Evolutionary conservation across 1,140 invertebrate species (phyloP).

Genomic region (Solenopsis invicta): DNA sequence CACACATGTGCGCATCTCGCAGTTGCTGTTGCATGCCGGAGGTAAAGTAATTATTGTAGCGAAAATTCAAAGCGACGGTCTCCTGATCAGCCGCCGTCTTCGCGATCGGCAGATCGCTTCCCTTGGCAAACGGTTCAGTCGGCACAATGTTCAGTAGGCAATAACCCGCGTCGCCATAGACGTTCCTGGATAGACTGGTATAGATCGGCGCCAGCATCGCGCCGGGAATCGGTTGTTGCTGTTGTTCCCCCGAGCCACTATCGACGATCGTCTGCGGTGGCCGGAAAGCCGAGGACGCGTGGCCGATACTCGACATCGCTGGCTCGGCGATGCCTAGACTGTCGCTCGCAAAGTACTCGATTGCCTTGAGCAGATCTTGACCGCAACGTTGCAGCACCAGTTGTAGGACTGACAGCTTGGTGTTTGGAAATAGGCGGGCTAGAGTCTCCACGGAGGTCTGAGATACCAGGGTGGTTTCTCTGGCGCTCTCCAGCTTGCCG

Average conservation of each 20-base stretch:
- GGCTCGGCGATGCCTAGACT: slow-evolving; percentile 72
- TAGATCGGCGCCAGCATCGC: slow-evolving; percentile 74
- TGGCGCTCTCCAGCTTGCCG: slow-evolving; percentile 64
- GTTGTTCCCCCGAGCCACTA: slow-evolving; percentile 30
- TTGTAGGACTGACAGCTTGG: slow-evolving; percentile 95
- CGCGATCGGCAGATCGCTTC: slow-evolving; percentile 53
- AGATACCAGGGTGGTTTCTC: slow-evolving; percentile 82
- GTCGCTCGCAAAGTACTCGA: slow-evolving; percentile 89
- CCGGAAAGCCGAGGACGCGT: slow-evolving; percentile 76
- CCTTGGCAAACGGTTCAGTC: slow-evolving; percentile 69
- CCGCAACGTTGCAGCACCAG: slow-evolving; percentile 95
- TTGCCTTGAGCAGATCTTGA: slow-evolving; percentile 94
- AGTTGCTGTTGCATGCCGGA: slow-evolving; percentile 76
- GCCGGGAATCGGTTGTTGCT: slow-evolving; percentile 40
- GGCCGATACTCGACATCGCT: slow-evolving; percentile 35
- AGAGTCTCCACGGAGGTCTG: slow-evolving; percentile 94
- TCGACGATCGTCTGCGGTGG: slow-evolving; percentile 67
- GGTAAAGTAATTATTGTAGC: slow-evolving; percentile 80
- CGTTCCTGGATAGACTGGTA: slow-evolving; percentile 76
- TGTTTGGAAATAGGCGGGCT: slow-evolving; percentile 94
- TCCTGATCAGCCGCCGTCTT: slow-evolving; percentile 72
- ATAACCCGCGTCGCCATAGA: slow-evolving; percentile 79
- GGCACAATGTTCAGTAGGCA: slow-evolving; percentile 81
- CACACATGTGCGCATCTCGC: slow-evolving; percentile 73
- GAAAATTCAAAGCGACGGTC: slow-evolving; percentile 75